Evolutionary conservation across 2,113 vertebrate species (phyloP), one percentile per base, ranked within the genome.

Genomic region (Dascyllus trimaculatus): DNA sequence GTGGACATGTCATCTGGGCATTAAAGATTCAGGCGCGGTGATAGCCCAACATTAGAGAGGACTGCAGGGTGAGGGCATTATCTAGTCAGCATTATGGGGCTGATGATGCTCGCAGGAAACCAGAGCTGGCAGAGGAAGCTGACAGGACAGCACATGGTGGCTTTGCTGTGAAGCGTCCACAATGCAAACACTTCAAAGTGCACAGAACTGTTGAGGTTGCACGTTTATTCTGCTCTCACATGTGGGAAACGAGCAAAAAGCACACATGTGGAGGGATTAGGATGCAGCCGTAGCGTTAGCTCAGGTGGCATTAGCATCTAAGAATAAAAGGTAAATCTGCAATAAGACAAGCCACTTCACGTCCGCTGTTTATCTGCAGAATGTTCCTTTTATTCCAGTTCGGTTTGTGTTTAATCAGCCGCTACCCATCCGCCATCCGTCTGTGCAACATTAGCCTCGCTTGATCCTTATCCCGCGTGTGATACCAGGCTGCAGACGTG

Each of bases 11-110:
- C 86, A 85, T 82, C 54, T 52, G 71, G 67, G 38, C 78, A 90
- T 90, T 78, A 85, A 92, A 82, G 62, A 91, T 93, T 85, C 70
- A 89, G 71, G 76, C 9, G 4, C 32, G 73, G 82, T 82, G 86
- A 86, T 85, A 79, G 84, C 17, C 65, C 22, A 63, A 78, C 58
- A 64, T 63, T 59, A 73, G 71, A 64, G 46, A 54, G 52, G 66
- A 38, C 56, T 53, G 76, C 40, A 58, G 65, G 71, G 64, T 69
- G 59, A 75, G 57, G 49, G 57, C 46, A 64, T 87, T 72, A 88
- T 81, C 63, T 25, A 73, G 62, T 58, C 45, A 48, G 24, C 15
- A 48, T 84, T 68, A 62, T 70, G n/a, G 11, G 67, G 15, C 6
- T 58, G 17, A 61, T 51, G n/a, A 63, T 71, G 67, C 40, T 75